Percentiles rank a stretch among this genome's conserved stretches.
Evolutionary conservation across 2,888 invertebrate species (phyloP).

Genomic region (Hydrotaea diabolus): DNA sequence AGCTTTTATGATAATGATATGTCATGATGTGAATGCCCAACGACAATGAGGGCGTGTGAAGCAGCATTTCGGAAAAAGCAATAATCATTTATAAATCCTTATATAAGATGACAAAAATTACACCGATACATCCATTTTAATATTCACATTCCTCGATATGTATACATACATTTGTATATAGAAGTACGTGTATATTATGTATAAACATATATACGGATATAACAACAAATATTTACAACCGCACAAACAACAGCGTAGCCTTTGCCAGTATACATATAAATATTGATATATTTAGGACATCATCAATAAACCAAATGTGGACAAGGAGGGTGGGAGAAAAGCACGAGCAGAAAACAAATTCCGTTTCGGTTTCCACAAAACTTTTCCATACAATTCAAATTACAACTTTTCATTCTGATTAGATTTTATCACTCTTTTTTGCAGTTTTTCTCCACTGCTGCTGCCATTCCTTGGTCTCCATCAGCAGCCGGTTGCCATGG

Average conservation of each 20-base stretch:
- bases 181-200: too few relatives aligned
- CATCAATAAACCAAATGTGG: slow-evolving; percentile 11
- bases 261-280: background rate
- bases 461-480: background rate
- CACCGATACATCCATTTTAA: background rate
- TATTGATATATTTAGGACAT: slow-evolving; percentile 31
- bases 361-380: slow-evolving; percentile 24
- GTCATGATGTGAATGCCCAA: background rate
- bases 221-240: background rate
- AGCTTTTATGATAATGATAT: background rate
- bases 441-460: background rate
- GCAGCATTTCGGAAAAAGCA: background rate
- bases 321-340: background rate
- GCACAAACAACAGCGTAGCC: background rate
- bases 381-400: slow-evolving; percentile 35
- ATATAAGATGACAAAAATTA: background rate
- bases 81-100: slow-evolving; percentile 5
- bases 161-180: background rate
- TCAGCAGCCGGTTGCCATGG: background rate
- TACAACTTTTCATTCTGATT: slow-evolving; percentile 36
- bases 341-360: slow-evolving; percentile 10
- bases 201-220: too few relatives aligned
- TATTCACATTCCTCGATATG: background rate
- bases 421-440: slow-evolving; percentile 34
- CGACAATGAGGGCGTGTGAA: background rate